These are phyloP conservation scores for Rhinophrynus dorsalis DNA, from an alignment of 2,797 vertebrate genomes.

Conservation along the genomic window DNA sequence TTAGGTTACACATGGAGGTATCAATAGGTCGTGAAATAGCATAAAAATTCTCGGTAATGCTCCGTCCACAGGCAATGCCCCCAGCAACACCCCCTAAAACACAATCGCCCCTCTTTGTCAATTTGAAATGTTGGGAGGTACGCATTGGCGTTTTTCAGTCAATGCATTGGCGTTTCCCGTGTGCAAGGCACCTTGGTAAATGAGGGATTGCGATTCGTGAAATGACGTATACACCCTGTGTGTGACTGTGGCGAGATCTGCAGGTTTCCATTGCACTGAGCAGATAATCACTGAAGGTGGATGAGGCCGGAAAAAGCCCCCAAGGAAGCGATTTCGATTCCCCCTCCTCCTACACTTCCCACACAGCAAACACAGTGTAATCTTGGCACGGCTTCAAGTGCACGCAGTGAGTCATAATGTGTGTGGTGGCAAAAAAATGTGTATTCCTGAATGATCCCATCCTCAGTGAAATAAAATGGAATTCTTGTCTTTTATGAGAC, in stretches of 20 bases:
- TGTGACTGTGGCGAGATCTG: not conserved
- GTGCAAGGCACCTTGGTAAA: too few relatives aligned
- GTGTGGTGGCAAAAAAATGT: slow-evolving; percentile 61
- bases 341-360: slow-evolving; percentile 9
- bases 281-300: slow-evolving; percentile 18
- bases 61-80: too few relatives aligned
- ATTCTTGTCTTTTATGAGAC: slow-evolving; percentile 70
- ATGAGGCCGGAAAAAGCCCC: slow-evolving; percentile 2
- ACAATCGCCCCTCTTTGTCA: too few relatives aligned
- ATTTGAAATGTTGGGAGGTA: too few relatives aligned
- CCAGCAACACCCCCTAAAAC: too few relatives aligned
- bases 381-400: slow-evolving; percentile 58
- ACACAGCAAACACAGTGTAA: slow-evolving; percentile 33
- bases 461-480: slow-evolving; percentile 56
- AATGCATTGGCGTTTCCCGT: too few relatives aligned
- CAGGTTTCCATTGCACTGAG: not conserved
- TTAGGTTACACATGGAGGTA: too few relatives aligned
- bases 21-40: too few relatives aligned
- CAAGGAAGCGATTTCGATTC: slow-evolving; percentile 15
- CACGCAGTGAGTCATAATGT: slow-evolving; percentile 58
- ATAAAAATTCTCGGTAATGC: too few relatives aligned
- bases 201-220: too few relatives aligned
- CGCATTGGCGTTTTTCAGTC: too few relatives aligned
- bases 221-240: too few relatives aligned
- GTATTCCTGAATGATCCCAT: slow-evolving; percentile 53